Evolutionary conservation across 2,888 invertebrate genomes (phyloP).

Genomic region (Chloromyia formosa): DNA sequence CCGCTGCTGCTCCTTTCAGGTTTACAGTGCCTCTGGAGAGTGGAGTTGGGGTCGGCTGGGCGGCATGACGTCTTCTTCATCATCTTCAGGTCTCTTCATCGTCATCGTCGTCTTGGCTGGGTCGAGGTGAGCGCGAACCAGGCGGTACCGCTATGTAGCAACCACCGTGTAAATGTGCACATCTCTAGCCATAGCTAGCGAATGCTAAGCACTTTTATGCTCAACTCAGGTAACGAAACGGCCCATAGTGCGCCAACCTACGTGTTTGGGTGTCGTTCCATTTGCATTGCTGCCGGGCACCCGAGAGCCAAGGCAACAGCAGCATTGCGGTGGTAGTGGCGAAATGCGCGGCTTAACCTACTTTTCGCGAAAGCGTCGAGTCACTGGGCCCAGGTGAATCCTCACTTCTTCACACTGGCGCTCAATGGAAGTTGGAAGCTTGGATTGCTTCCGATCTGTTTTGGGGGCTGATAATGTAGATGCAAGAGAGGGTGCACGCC

Average conservation of each 20-base stretch:
- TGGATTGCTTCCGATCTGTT: background rate
- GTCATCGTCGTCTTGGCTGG: background rate
- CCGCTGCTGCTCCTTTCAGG: background rate
- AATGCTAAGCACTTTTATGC: background rate
- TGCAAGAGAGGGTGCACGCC: background rate
- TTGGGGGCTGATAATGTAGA: too few relatives aligned
- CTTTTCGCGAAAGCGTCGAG: background rate
- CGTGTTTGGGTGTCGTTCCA: background rate
- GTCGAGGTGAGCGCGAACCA: background rate
- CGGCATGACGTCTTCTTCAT: background rate
- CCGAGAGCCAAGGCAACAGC: background rate
- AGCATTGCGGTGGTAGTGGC: background rate
- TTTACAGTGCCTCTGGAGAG: background rate
- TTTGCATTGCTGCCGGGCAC: background rate
- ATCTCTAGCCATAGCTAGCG: background rate
- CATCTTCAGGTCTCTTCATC: too few relatives aligned
- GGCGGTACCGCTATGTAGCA: constrained; percentile 21
- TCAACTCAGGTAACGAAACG: background rate
- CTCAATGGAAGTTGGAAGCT: too few relatives aligned
- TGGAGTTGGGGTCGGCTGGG: background rate
- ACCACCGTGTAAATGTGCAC: background rate
- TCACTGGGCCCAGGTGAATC: background rate
- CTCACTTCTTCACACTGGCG: too few relatives aligned
- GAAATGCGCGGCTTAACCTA: constrained; percentile 26
- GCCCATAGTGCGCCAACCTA: background rate